These are phyloP conservation scores for Orientallactaga sibirica DNA, from an alignment of 2,797 vertebrate genomes.

Conservation along the genomic window DNA sequence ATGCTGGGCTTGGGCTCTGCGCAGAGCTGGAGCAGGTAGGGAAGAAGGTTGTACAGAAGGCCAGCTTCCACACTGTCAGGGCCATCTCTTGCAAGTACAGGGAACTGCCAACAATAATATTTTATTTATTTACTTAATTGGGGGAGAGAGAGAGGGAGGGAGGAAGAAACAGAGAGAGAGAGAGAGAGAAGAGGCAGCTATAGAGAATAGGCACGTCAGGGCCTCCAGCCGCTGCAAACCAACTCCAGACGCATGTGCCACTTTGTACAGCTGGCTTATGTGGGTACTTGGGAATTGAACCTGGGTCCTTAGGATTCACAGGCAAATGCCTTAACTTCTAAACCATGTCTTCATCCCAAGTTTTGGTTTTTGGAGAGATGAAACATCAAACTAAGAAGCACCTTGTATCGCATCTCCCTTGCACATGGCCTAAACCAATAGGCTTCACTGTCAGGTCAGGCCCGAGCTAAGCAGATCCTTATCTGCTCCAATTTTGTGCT, in stretches of 20 bases:
- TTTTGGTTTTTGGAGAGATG: neutral
- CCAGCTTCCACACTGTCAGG: conserved; percentile 62
- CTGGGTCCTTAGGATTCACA: too few relatives aligned
- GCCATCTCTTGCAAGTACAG: neutral
- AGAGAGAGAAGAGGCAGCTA: too few relatives aligned
- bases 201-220: too few relatives aligned
- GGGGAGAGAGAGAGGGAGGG: too few relatives aligned
- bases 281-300: too few relatives aligned
- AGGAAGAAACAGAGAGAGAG: too few relatives aligned
- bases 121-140: too few relatives aligned
- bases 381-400: conserved; percentile 40
- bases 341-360: neutral
- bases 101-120: neutral
- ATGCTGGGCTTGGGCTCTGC: neutral
- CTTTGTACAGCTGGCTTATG: too few relatives aligned
- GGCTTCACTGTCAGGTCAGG: conserved; percentile 13
- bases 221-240: too few relatives aligned
- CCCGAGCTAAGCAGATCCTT: conserved; percentile 43
- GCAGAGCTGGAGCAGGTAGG: neutral
- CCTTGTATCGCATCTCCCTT: conserved; percentile 55
- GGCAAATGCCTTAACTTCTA: too few relatives aligned
- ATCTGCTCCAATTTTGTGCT: conserved; percentile 57
- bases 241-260: too few relatives aligned
- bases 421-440: conserved; percentile 74
- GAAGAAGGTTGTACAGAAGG: neutral